Evolutionary conservation across 2,113 vertebrate species (phyloP), one percentile per base, ranked within the genome.

Genomic region (Sorex fumeus): DNA sequence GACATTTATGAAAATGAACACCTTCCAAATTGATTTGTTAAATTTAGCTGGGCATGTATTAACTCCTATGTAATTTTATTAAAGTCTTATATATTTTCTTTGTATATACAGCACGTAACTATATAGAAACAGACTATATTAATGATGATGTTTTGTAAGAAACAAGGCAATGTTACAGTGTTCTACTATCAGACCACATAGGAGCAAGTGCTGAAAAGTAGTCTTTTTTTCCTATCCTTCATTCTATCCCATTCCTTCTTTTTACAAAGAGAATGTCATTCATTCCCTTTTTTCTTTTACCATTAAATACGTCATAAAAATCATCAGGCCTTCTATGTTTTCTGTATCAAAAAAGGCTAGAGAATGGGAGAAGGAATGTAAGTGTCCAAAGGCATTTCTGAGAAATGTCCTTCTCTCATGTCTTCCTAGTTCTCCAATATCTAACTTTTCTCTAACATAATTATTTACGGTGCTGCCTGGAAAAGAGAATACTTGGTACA

Each of bases 1-100:
- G 83, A 36, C 53, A 88, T 66, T 88, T 90, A 85, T 75, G 27
- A 15, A 90, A 91, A 85, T 82, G 18, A 89, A 71, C 18, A 64
- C 27, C 5, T 76, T 90, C 32, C 16, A 36, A 80, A 13, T 78
- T 92, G 69, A 25, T 62, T 66, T 89, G 57, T 69, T 83, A 64
- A 86, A 74, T 84, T 80, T 74, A 47, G n/a, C 25, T 74, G 47
- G 13, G 32, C 3, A 6, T 21, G 5, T 70, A 87, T 36, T 75
- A 45, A 92, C 53, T 77, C 62, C 60, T 40, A 57, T 2, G 9
- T 25, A 34, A 30, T 43, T 0, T 87, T 45, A 93, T 71, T 89
- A 77, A 60, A 83, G 12, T 28, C 19, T n/a, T 40, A 53, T 85
- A 74, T 16, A 79, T 36, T 53, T 69, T 60, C 57, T 1, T 62